Evolutionary conservation across 1,140 invertebrate genomes (phyloP).

Genomic region (Rhynchophorus ferrugineus): DNA sequence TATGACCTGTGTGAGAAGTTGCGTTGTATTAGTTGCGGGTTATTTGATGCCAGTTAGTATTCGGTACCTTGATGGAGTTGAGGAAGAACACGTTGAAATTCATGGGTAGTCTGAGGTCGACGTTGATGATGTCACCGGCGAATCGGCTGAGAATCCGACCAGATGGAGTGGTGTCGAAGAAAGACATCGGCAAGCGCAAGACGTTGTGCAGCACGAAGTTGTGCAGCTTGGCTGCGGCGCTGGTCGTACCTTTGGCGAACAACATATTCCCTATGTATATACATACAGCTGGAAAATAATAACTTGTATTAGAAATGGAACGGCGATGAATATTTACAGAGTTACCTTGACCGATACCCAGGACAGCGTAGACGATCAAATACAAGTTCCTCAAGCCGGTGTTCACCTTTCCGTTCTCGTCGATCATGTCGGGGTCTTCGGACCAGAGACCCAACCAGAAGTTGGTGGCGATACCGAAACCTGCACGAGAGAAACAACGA

Average conservation of each 20-base stretch:
- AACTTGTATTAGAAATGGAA: neutral
- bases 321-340: neutral
- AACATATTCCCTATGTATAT: conserved; percentile 23
- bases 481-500: conserved; percentile 30
- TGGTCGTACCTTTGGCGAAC: conserved; percentile 41
- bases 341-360: conserved; percentile 82
- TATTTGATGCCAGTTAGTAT: no score
- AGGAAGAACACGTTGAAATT: conserved; percentile 19
- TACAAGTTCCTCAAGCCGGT: conserved; percentile 63
- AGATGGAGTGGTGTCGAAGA: conserved; percentile 67
- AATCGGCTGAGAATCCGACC: conserved; percentile 67
- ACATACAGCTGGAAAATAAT: conserved; percentile 4
- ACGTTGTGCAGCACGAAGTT: conserved; percentile 52
- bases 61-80: conserved; percentile 19
- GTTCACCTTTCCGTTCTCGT: conserved; percentile 53
- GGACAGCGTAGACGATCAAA: conserved; percentile 77
- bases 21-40: no score
- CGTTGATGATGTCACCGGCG: conserved; percentile 30
- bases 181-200: conserved; percentile 56
- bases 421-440: conserved; percentile 47
- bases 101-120: conserved; percentile 27
- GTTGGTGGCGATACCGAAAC: conserved; percentile 82
- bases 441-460: conserved; percentile 83
- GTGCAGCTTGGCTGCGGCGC: conserved; percentile 52
- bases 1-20: conserved; percentile 73